Base-by-base conservation (phyloP, 2,113 vertebrate species). In the Neopipo cinnamomea region DNA sequence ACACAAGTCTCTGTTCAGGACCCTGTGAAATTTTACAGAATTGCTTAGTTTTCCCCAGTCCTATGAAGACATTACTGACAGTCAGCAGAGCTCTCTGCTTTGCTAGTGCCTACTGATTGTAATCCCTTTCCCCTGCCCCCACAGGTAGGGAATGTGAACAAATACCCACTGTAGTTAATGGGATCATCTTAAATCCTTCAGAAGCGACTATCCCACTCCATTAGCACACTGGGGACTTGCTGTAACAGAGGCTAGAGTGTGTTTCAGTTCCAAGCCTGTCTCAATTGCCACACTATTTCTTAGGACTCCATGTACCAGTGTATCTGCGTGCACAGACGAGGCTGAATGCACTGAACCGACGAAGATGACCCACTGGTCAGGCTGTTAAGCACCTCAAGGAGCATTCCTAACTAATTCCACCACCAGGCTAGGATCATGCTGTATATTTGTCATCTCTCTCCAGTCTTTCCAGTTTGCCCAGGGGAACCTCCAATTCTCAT, bases 81-180 rank as follows among this genome's bases (percentile, higher is more conserved):
- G 85, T 88, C 67, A 96, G 90, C 92, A 90, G 42, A 93, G 82
- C 55, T 93, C 35, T 80, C 59, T n/a, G n/a, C 42, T 80, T 55
- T 92, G 68, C 94, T 71, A 44, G 28, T 30, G 67, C 82, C 79
- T 93, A 66, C 75, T 14, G 55, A 80, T 13, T 47, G 63, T 70
- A 95, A 96, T 93, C 85, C 87, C 31, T 71, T 85, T 78, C 42
- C 66, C 39, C 65, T 77, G 70, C 59, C 49, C 74, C 33, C 74
- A 85, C 39, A 88, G 81, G 74, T 90, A 90, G 63, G 47, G 35
- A 91, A 94, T 37, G 56, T 35, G 56, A 96, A 88, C 79, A 92
- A 89, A 96, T 83, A 94, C 10, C 76, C 88, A 74, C 86, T 89
- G 74, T 86, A 96, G 80, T 86, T 94, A 96, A 95, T 94, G 79